Conservation (phyloP, 1,140 invertebrate species). For the Aporrectodea caliginosa region DNA sequence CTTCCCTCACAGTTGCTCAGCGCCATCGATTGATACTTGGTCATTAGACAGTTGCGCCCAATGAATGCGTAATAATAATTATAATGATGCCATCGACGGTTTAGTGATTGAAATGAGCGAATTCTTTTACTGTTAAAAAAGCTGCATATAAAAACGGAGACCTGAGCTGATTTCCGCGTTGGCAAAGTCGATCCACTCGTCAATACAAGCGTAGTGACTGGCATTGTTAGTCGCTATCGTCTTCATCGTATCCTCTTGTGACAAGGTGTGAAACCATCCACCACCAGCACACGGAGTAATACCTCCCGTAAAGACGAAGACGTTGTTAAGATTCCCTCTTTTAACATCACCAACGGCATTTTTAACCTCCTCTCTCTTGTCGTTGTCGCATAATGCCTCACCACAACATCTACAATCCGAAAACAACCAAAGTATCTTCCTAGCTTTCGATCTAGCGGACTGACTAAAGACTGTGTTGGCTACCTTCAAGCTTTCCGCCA, state of each 20-base stretch:
- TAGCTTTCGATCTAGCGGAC: not conserved
- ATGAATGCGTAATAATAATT: too few species aligned
- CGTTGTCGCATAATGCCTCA: too few species aligned
- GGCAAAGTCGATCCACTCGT: not conserved
- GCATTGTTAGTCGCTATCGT: not conserved
- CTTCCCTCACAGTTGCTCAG: too few species aligned
- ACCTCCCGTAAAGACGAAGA: not conserved
- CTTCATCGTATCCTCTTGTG: not conserved
- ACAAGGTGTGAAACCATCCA: not conserved
- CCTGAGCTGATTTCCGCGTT: too few species aligned
- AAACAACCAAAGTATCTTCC: not conserved
- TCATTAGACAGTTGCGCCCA: too few species aligned
- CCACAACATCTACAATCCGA: not conserved
- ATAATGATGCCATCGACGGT: not conserved
- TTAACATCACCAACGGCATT: not conserved
- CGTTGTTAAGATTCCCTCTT: not conserved
- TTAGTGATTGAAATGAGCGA: not conserved
- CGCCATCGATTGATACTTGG: too few species aligned
- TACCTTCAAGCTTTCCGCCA: not conserved
- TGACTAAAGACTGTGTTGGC: not conserved
- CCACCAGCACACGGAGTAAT: not conserved
- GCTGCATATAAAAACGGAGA: not conserved
- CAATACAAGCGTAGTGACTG: not conserved
- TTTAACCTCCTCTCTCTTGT: not conserved
- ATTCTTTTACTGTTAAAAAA: not conserved